Evolutionary conservation across 2,113 vertebrate genomes (phyloP).

Genomic region (Cromileptes altivelis): DNA sequence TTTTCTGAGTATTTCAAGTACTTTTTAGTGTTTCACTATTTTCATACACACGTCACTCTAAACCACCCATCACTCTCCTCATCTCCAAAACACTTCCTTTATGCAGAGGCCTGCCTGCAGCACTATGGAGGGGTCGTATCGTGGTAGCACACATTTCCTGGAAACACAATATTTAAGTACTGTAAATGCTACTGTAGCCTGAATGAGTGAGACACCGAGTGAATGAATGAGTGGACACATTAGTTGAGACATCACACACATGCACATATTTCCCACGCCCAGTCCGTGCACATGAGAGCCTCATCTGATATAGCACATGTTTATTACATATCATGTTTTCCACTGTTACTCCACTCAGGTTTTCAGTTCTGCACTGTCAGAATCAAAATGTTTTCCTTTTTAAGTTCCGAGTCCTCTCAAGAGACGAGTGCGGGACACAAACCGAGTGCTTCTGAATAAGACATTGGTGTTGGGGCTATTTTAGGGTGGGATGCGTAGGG

Average conservation of each 20-base stretch:
- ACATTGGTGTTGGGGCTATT: slow-evolving; percentile 22
- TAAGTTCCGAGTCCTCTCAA: slow-evolving; percentile 48
- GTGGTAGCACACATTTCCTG: slow-evolving; percentile 73
- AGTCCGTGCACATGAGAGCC: slow-evolving; percentile 51
- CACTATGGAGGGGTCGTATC: slow-evolving; percentile 51
- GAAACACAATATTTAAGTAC: slow-evolving; percentile 69
- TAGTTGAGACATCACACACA: slow-evolving; percentile 44
- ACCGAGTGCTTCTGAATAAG: slow-evolving; percentile 11
- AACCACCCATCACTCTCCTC: not conserved
- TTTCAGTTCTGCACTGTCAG: slow-evolving; percentile 75
- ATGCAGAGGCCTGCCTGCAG: slow-evolving; percentile 68
- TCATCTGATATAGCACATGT: slow-evolving; percentile 67
- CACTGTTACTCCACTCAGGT: slow-evolving; percentile 79
- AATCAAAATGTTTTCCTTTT: slow-evolving; percentile 50
- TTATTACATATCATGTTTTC: slow-evolving; percentile 68
- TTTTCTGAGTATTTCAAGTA: slow-evolving; percentile 28
- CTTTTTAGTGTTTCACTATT: slow-evolving; percentile 1
- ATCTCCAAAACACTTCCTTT: slow-evolving; percentile 52
- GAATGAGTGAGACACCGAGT: slow-evolving; percentile 66
- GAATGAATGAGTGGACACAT: slow-evolving; percentile 56
- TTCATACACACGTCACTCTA: slow-evolving; percentile 31
- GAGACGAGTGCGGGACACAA: slow-evolving; percentile 31
- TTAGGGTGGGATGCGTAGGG: not conserved
- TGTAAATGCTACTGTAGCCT: slow-evolving; percentile 80
- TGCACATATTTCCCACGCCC: slow-evolving; percentile 54